Evolutionary conservation across 2,888 invertebrate species (phyloP), one percentile per base, ranked within the genome.

Genomic region (Gonocerus acuteangulatus): DNA sequence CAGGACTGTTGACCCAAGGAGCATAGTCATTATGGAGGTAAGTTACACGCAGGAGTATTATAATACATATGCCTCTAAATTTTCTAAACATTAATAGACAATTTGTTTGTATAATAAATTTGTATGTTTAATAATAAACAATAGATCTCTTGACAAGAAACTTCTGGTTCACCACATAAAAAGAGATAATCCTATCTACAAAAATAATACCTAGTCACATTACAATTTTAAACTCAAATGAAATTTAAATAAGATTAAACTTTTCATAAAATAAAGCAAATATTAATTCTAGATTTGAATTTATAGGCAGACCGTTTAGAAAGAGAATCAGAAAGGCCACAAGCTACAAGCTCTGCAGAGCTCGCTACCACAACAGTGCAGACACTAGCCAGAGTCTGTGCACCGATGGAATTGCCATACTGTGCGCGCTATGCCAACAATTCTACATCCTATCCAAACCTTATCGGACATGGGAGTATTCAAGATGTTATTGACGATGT

Each of bases 391-490:
- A 77, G 88, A 67, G 82, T 80, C 70, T 90, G 90, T 71, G 79
- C 81, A 22, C 78, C 82, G 0, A 70, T 86, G n/a, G 79, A 82
- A 59, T 73, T 89, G 51, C 74, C 79, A 7, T 83, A 89, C 68
- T 90, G 90, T 72, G 48, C 64, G 6, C 80, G 82, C 62, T 76
- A 89, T 65, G 82, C 82, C 0, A 88, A 89, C 74, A 93, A 92
- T 71, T 72, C 80, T 9, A 92, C 92, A 0, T 85, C 89, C 0
- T 92, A 88, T 72, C 92, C 92, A 0, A 93, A 93, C 73, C 75
- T 86, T 13, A 78, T 88, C 60, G 85, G 85, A 0, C 88, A 89
- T 69, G 74, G 75, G 49, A 79, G 79, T 1, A 75, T 78, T 45
- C 80, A 82, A 22, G 85, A 86, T 44, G 81, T 92, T 2, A 75